Evolutionary conservation across 1,140 invertebrate genomes (phyloP), one percentile per base, ranked within the genome.

Genomic region (Diachasmimorpha longicaudata): DNA sequence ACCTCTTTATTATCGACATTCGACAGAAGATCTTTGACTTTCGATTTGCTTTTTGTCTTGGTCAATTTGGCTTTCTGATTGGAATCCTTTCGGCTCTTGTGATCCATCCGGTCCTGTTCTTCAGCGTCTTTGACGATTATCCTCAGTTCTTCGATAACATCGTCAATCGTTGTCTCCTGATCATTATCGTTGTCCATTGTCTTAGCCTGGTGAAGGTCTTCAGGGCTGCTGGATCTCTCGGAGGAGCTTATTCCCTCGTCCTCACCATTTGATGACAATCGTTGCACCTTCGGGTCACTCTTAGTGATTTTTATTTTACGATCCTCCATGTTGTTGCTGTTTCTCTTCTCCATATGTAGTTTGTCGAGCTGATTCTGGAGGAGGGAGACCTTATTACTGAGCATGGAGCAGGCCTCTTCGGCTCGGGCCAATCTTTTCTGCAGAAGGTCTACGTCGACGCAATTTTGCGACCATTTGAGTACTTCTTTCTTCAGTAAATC

Each of bases 211-310:
- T 89, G 72, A 84, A 85, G 75, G 83, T 90, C 80, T 77, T 90
- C 93, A 16, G 94, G 93, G 76, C 92, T 94, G 21, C 93, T 90
- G 13, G 93, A 95, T 79, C 93, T 90, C 82, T 95, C 94, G 0
- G 95, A 96, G 1, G 94, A 95, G 81, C 94, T 95, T 63, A 96
- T 96, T 1, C 94, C 95, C 89, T 96, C 95, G 80, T 95, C 95
- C 87, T 96, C 95, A 16, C 93, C 94, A 78, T 93, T 94, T 1
- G 94, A 94, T n/a, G 93, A 93, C 23, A 79, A 44, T 68, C 58
- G 39, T 21, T 79, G 76, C 13, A 21, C 31, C 46, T 63, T 75
- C 21, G 69, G 16, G 46, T 44, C 71, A 36, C 74, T 75, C 63
- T 67, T 70, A 63, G n/a, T 69, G 48, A 37, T 19, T 13, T 70